Evolutionary conservation across 2,888 invertebrate genomes (phyloP).

Genomic region (Taphrorychus bicolor): DNA sequence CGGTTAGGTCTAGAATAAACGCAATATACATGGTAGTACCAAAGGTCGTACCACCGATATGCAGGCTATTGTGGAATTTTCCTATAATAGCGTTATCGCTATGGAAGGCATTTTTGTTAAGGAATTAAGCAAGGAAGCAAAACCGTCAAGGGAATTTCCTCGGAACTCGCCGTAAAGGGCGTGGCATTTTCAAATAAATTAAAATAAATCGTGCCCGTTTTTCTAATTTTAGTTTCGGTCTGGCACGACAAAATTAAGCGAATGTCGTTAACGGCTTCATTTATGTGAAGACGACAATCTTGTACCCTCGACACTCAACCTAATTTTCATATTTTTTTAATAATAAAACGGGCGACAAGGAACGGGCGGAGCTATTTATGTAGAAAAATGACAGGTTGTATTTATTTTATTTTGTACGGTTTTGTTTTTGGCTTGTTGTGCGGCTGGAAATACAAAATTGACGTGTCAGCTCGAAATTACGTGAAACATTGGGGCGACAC

Average conservation of each 20-base stretch:
- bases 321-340: slow-evolving; percentile 42
- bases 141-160: slow-evolving; percentile 3
- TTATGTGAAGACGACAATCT: slow-evolving; percentile 41
- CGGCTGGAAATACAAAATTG: slow-evolving; percentile 15
- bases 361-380: slow-evolving; percentile 35
- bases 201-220: slow-evolving; percentile 35
- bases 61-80: neutral
- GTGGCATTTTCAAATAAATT: slow-evolving; percentile 38
- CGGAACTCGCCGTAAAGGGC: slow-evolving; percentile 20
- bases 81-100: neutral
- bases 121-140: slow-evolving; percentile 1
- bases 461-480: slow-evolving; percentile 14
- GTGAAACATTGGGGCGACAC: slow-evolving; percentile 2
- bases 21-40: neutral
- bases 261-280: slow-evolving; percentile 40
- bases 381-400: slow-evolving; percentile 36
- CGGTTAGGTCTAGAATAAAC: slow-evolving; percentile 7
- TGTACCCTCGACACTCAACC: slow-evolving; percentile 30
- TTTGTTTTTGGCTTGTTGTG: slow-evolving; percentile 27
- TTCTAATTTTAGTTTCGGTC: slow-evolving; percentile 39
- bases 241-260: slow-evolving; percentile 37
- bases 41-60: neutral
- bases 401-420: slow-evolving; percentile 34
- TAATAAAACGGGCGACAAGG: slow-evolving; percentile 38
- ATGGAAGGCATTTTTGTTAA: neutral